These are phyloP conservation scores for Hydra vulgaris DNA, from an alignment of 30 jellyfish, hydroid and myxozoan species.

Conservation along the genomic window DNA sequence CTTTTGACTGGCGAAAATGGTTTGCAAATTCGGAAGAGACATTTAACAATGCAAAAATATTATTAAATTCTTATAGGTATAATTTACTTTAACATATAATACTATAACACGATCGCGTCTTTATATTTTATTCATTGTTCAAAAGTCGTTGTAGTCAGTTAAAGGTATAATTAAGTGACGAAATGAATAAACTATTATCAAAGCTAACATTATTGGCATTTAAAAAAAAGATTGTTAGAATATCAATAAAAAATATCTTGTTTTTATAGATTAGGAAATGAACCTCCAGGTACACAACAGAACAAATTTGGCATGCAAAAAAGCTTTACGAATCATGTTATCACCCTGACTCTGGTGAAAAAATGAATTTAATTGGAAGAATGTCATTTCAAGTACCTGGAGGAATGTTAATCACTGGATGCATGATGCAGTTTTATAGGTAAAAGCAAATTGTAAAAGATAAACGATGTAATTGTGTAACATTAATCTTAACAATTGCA, in stretches of 20 bases:
- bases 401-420: constrained; percentile 90
- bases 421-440: constrained; percentile 90
- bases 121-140: neutral
- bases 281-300: constrained; percentile 94
- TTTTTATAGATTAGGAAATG: constrained; percentile 54
- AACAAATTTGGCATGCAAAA: constrained; percentile 89
- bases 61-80: constrained; percentile 72
- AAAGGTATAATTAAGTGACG: no score
- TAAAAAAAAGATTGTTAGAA: neutral
- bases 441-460: no score
- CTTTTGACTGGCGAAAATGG: constrained; percentile 83
- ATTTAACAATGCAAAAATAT: constrained; percentile 57
- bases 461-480: no score
- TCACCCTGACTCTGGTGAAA: constrained; percentile 99
- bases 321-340: constrained; percentile 81
- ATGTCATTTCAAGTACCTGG: constrained; percentile 99
- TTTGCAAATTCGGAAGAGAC: constrained; percentile 53
- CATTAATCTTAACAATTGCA: no score
- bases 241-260: neutral
- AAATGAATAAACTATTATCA: neutral
- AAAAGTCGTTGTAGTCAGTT: neutral
- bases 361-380: constrained; percentile 73
- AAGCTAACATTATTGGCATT: neutral
- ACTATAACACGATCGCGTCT: neutral
- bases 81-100: no score